These are phyloP conservation scores for Yponomeuta sedellus DNA, from an alignment of 2,888 invertebrate genomes.

Conservation along the genomic window DNA sequence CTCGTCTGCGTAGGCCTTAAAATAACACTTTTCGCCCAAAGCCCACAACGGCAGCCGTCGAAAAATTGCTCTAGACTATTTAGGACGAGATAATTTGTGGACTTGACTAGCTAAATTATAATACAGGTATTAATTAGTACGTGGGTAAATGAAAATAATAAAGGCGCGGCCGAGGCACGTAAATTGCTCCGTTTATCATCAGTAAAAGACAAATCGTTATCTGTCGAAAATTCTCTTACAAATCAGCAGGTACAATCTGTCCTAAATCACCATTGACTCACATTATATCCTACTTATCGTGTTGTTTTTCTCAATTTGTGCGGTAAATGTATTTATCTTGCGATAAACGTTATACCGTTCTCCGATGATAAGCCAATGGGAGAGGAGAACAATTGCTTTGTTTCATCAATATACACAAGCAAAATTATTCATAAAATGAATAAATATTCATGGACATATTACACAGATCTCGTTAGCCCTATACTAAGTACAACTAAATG, in stretches of 20 bases:
- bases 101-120: no score
- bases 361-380: not conserved
- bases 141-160: not conserved
- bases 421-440: no score
- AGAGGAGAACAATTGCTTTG: not conserved
- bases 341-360: not conserved
- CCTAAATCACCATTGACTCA: not conserved
- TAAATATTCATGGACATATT: no score
- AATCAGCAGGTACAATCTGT: not conserved
- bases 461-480: no score
- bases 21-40: no score
- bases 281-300: constrained; percentile 1
- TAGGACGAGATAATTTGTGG: no score
- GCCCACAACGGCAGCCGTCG: no score
- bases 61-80: no score
- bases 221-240: not conserved
- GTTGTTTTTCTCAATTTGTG: constrained; percentile 6
- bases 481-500: no score
- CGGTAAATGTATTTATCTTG: not conserved
- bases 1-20: no score
- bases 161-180: not conserved
- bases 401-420: not conserved
- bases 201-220: not conserved
- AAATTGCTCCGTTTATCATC: not conserved
- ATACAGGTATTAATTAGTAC: no score